phyloP scores from a whole-genome alignment of 2,888 invertebrate genomes.

The Philhelius pedissequus region DNA sequence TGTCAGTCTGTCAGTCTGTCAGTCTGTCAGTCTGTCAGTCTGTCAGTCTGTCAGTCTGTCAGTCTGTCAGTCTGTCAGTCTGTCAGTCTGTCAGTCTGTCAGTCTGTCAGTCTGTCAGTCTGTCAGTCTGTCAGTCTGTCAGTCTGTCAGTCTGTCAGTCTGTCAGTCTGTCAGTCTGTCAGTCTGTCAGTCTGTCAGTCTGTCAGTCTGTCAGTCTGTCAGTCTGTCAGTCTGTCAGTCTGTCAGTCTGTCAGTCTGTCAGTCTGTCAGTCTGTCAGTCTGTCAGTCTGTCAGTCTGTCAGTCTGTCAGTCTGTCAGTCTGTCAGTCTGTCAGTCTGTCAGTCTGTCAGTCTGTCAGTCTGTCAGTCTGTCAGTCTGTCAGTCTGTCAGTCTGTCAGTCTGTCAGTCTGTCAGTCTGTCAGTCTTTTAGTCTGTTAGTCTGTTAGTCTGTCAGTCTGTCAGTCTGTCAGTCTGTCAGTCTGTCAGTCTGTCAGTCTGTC shows the following conservation, averaged over 20 bases:
- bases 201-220: conserved; percentile 1
- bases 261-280: conserved; percentile 2
- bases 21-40: conserved; percentile 47
- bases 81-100: background rate
- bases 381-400: conserved; percentile 2
- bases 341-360: conserved; percentile 2
- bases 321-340: conserved; percentile 2
- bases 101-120: conserved; percentile 2
- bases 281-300: conserved; percentile 2
- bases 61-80: background rate
- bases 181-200: background rate
- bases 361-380: conserved; percentile 2
- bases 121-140: conserved; percentile 2
- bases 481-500: conserved; percentile 2
- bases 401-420: conserved; percentile 2
- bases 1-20: conserved; percentile 28
- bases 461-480: conserved; percentile 2
- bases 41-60: conserved; percentile 11
- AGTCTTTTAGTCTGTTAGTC: too few relatives aligned
- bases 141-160: conserved; percentile 2
- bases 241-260: conserved; percentile 2
- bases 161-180: background rate
- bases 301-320: conserved; percentile 2
- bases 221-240: background rate
- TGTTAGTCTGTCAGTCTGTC: too few relatives aligned